Evolutionary conservation across 2,888 invertebrate species (phyloP).

Genomic region (Iphiclides podalirius): DNA sequence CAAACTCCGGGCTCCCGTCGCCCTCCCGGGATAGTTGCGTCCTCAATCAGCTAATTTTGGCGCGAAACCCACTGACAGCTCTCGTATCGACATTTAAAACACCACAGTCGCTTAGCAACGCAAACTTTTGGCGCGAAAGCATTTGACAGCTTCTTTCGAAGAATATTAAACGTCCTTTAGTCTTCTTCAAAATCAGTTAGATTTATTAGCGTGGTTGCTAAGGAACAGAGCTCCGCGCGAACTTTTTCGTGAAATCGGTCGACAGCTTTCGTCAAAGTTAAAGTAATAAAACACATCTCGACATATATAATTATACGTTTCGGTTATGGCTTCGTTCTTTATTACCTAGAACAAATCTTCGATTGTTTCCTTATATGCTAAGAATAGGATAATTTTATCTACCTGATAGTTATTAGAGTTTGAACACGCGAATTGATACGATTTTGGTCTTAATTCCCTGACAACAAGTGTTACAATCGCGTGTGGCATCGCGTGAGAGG

Average conservation of each 20-base stretch:
- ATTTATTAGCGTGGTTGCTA: no score
- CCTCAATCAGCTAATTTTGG: conserved; percentile 2
- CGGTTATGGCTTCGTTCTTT: neutral
- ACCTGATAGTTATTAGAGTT: no score
- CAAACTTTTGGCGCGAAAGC: neutral
- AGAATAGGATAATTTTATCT: no score
- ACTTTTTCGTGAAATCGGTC: no score
- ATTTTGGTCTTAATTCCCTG: conserved; percentile 1
- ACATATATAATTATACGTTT: no score
- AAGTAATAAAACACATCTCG: no score
- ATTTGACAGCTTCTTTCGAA: neutral
- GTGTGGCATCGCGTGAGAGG: neutral
- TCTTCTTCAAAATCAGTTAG: no score
- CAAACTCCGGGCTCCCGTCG: conserved; percentile 34
- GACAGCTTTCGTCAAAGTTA: neutral
- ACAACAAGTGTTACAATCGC: conserved; percentile 9
- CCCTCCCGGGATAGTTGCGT: conserved; percentile 16
- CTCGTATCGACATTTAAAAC: no score
- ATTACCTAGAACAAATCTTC: neutral
- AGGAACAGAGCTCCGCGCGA: no score
- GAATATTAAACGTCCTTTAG: no score
- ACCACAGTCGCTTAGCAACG: no score
- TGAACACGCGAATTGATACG: neutral
- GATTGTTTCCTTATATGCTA: no score
- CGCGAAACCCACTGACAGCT: conserved; percentile 4